Evolutionary conservation across 2,113 vertebrate genomes (phyloP), one percentile per base, ranked within the genome.

Genomic region (Pandion haliaetus): DNA sequence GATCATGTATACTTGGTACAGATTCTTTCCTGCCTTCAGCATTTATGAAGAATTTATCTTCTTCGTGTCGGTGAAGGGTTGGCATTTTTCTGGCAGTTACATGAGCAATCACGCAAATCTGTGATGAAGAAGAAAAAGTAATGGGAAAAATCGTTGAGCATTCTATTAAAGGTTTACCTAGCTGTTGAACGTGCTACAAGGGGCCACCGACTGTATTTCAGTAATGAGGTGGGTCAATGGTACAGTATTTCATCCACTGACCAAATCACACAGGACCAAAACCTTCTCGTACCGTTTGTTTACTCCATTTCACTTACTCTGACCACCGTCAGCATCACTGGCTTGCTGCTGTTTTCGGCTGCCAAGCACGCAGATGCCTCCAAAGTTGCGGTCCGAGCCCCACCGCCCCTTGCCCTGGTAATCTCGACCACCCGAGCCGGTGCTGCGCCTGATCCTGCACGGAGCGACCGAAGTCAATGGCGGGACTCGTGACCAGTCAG

Each of bases 1-100:
- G 97, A 81, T 99, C 99, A 17, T 95, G 98, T 49, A 99, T 97
- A 84, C 98, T 99, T n/a, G 99, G 99, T 47, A 99, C 98, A 34
- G 82, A 72, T 65, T 98, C 97, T 86, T 98, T 98, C 86, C 98
- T 95, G 70, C 98, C 98, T 9, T 97, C 90, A 26, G 94, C 81
- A 3, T 97, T 98, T 58, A 98, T 13, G 57, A 99, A 99, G 93
- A 96, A 98, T 84, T 99, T 99, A 93, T 99, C 99, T 91, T 98
- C 98, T 63, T 99, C 95, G 1, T 98, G 97, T 45, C 92, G 97
- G 25, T 90, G 96, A 78, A 98, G 85, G 67, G 96, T 81, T 82
- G 98, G 97, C 98, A 98, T 98, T 63, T 97, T 97, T 25, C 91
- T 80, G 57, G 99, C 99, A n/a, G 98, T 99, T 90, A 99, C 21